These are phyloP conservation scores for Nasua narica DNA, from an alignment of 2,797 vertebrate species.

Conservation along the genomic window DNA sequence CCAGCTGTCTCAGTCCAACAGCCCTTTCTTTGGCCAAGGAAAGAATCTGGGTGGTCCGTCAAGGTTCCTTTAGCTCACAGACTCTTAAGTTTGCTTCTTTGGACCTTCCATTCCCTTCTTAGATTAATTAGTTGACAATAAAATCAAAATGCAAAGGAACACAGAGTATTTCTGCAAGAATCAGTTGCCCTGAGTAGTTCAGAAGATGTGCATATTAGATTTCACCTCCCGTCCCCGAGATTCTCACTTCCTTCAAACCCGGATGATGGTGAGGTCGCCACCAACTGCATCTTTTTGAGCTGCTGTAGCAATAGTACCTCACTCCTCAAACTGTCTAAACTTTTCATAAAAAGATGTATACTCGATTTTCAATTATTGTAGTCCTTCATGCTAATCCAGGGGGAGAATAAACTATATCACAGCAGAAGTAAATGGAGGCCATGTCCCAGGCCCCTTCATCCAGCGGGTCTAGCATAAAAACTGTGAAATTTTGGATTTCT, in stretches of 20 bases:
- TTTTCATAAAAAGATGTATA: neutral
- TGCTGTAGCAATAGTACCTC: accelerated
- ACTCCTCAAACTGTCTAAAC: neutral
- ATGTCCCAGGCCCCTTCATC: accelerated
- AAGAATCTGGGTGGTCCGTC: neutral
- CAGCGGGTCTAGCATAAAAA: neutral
- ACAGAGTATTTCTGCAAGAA: neutral
- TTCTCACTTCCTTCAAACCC: neutral
- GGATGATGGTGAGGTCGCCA: neutral
- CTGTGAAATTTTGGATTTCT: neutral
- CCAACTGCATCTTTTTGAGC: accelerated
- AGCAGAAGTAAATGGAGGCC: neutral
- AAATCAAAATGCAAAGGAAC: neutral
- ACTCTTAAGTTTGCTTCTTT: neutral
- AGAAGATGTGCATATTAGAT: neutral
- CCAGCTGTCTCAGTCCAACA: neutral
- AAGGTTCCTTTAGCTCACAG: neutral
- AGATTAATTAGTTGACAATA: neutral
- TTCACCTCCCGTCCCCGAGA: neutral
- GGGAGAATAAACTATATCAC: neutral
- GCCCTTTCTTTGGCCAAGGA: neutral
- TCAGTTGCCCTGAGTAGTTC: too few relatives aligned
- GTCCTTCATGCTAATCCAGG: neutral
- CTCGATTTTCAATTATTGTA: neutral
- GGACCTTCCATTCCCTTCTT: neutral